A percentile compares a stretch with the other conserved stretches of the same genome.
Evolutionary conservation across 2,888 invertebrate genomes (phyloP).

Genomic region (Polydrusus cervinus): DNA sequence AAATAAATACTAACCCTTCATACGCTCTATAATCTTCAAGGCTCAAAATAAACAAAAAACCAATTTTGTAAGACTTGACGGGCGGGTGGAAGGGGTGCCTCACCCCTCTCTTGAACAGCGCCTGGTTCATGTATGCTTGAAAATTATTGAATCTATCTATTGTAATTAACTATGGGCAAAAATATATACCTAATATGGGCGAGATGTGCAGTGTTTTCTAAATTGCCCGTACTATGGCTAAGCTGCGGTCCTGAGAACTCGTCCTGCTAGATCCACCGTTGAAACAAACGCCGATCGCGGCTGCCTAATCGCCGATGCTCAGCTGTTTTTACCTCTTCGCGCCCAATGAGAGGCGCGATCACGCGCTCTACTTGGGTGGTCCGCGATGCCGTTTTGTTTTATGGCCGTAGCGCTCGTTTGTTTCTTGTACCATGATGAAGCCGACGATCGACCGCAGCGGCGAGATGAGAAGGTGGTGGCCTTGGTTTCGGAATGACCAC

Average conservation of each 20-base stretch:
- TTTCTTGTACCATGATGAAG: conserved; percentile 61
- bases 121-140: no score
- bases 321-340: conserved; percentile 51
- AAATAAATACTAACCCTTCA: no score
- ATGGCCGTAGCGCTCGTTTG: conserved; percentile 56
- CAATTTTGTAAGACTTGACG: no score
- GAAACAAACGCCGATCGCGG: conserved; percentile 51
- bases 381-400: conserved; percentile 69
- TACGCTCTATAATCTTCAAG: no score
- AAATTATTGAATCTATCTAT: no score
- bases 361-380: conserved; percentile 70
- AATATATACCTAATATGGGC: no score
- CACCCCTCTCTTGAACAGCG: no score
- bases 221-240: conserved; percentile 9
- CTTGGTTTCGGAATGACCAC: conserved; percentile 47
- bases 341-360: conserved; percentile 50
- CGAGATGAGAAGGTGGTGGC: conserved; percentile 42
- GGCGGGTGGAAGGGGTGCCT: no score
- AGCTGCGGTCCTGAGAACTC: conserved; percentile 39
- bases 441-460: conserved; percentile 33
- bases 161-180: no score
- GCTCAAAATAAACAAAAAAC: no score
- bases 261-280: conserved; percentile 34
- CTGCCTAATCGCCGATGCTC: conserved; percentile 43
- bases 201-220: no score